Conservation (phyloP, 2,888 invertebrate species). For the Drosophila infuscata region DNA sequence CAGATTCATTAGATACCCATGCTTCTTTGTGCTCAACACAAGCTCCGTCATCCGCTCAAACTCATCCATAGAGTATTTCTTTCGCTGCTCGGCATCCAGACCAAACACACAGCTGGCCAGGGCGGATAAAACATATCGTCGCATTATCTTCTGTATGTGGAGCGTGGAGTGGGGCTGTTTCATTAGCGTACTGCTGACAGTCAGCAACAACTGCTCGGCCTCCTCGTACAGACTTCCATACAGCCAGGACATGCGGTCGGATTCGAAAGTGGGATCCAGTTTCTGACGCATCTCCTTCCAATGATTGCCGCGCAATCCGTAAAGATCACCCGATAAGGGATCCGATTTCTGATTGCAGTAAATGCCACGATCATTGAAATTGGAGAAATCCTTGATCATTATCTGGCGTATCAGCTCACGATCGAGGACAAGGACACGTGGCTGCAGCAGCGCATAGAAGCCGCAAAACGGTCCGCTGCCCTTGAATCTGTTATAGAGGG, state of each 20-base stretch:
- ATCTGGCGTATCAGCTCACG: slow-evolving; percentile 82
- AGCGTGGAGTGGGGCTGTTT: slow-evolving; percentile 69
- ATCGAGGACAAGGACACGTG: slow-evolving; percentile 79
- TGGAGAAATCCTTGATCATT: slow-evolving; percentile 83
- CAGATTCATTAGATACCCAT: slow-evolving; percentile 66
- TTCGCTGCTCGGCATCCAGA: slow-evolving; percentile 55
- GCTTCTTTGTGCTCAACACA: slow-evolving; percentile 68
- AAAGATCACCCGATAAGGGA: slow-evolving; percentile 84
- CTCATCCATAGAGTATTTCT: slow-evolving; percentile 70
- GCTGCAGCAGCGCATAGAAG: slow-evolving; percentile 78
- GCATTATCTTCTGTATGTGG: slow-evolving; percentile 73
- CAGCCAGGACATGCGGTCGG: slow-evolving; percentile 82
- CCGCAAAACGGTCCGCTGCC: slow-evolving; percentile 82
- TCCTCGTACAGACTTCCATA: slow-evolving; percentile 64
- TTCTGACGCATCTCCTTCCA: slow-evolving; percentile 85
- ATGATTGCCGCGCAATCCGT: slow-evolving; percentile 82
- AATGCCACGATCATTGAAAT: slow-evolving; percentile 83
- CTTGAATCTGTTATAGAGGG: slow-evolving; percentile 79
- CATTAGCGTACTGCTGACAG: slow-evolving; percentile 67
- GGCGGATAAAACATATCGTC: slow-evolving; percentile 74
- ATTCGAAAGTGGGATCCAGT: slow-evolving; percentile 82
- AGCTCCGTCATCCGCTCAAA: slow-evolving; percentile 81
- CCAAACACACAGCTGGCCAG: slow-evolving; percentile 80
- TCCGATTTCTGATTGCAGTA: slow-evolving; percentile 83
- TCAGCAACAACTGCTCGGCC: slow-evolving; percentile 59